Percentiles rank a stretch among this genome's conserved stretches.
These are phyloP conservation scores for Sepiola atlantica DNA, from an alignment of 2,888 invertebrate genomes.

Conservation along the genomic window DNA sequence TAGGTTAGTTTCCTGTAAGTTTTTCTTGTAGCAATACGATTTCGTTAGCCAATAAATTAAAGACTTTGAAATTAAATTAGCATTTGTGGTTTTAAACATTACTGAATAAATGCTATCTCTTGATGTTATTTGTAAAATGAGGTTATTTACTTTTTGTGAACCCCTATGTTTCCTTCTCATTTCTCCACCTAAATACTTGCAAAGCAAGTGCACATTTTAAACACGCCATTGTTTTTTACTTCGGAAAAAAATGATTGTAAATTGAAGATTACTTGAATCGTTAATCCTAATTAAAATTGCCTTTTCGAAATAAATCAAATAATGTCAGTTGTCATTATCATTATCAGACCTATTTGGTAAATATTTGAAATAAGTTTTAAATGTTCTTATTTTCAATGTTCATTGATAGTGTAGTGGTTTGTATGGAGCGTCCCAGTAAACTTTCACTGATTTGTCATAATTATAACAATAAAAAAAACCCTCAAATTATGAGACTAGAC, in stretches of 20 bases:
- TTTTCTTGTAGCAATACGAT: background rate
- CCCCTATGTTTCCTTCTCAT: background rate
- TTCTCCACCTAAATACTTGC: background rate
- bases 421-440: background rate
- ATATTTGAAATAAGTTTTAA: background rate
- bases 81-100: background rate
- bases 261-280: background rate
- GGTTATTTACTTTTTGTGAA: too few species aligned
- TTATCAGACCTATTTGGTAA: background rate
- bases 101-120: background rate
- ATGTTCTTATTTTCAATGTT: background rate
- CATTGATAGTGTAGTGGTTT: slow-evolving; percentile 14
- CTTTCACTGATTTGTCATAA: background rate
- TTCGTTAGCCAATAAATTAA: background rate
- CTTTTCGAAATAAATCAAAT: background rate
- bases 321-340: background rate
- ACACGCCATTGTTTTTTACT: background rate
- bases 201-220: background rate
- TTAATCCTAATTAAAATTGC: background rate
- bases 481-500: background rate
- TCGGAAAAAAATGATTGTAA: too few species aligned
- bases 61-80: background rate
- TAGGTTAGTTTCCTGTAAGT: background rate
- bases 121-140: too few species aligned
- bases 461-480: background rate